Conservation (phyloP, 1,140 invertebrate species). For the Heliothis virescens region DNA sequence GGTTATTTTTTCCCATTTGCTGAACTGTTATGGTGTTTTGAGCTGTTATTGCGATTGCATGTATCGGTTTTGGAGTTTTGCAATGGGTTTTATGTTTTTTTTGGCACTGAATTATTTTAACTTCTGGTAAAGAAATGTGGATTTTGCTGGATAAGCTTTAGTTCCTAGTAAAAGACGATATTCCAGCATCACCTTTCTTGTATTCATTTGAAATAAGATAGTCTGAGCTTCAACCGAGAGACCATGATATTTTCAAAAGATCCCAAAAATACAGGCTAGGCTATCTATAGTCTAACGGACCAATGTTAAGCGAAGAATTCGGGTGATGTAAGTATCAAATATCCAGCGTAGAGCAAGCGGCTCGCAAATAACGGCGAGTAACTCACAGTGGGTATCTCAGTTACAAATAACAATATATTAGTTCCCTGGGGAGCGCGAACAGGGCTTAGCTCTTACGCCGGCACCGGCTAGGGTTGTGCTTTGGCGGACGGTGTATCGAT, state of each 20-base stretch:
- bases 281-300: not conserved
- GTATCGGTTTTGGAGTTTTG: conserved; percentile 2
- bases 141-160: not conserved
- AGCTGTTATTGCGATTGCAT: conserved; percentile 2
- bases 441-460: conserved; percentile 76
- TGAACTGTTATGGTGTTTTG: conserved; percentile 8
- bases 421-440: conserved; percentile 72
- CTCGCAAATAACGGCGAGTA: conserved; percentile 40
- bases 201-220: too few relatives aligned
- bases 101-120: not conserved
- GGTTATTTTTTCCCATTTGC: conserved; percentile 9
- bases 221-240: too few relatives aligned
- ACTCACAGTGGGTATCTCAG: conserved; percentile 59
- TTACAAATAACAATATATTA: conserved; percentile 82
- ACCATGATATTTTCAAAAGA: too few relatives aligned
- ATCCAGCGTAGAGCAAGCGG: conserved; percentile 37
- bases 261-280: not conserved
- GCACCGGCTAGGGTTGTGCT: conserved; percentile 43
- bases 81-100: not conserved
- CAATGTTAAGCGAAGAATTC: not conserved
- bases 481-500: conserved; percentile 12
- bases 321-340: conserved; percentile 44
- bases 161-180: not conserved
- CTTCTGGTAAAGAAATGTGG: too few relatives aligned
- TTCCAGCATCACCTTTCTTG: too few relatives aligned